These are phyloP conservation scores for Peromyscus melanophrys DNA, from an alignment of 2,797 vertebrate species.

Conservation along the genomic window DNA sequence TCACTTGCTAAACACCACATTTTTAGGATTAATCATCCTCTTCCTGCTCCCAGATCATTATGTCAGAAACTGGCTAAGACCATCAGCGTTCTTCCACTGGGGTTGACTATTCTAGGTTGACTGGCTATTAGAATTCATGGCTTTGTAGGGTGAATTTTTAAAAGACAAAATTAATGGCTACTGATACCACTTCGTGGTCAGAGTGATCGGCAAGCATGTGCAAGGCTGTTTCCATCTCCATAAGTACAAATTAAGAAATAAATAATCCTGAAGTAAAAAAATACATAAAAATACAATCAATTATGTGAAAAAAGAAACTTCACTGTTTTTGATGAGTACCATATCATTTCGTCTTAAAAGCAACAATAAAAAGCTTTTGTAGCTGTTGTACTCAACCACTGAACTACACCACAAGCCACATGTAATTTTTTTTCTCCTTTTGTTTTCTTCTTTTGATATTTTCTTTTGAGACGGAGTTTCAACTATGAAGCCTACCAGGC, in stretches of 20 bases:
- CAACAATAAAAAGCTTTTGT: neutral
- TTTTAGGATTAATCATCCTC: slow-evolving; percentile 31
- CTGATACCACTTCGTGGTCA: neutral
- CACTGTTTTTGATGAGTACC: neutral
- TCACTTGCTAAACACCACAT: slow-evolving; percentile 59
- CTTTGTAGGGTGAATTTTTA: neutral
- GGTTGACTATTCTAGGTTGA: neutral
- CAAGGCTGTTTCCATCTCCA: neutral
- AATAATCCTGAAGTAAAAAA: neutral
- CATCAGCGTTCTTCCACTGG: slow-evolving; percentile 9
- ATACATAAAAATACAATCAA: neutral
- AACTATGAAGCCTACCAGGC: neutral
- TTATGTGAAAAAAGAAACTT: slow-evolving; percentile 29
- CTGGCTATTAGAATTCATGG: slow-evolving; percentile 40
- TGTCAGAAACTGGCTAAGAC: slow-evolving; percentile 48
- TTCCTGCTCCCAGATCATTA: neutral
- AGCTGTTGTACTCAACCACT: neutral
- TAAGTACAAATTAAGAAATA: neutral
- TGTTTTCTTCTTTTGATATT: neutral
- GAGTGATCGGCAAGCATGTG: neutral
- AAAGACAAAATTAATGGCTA: neutral
- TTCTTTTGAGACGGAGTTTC: neutral
- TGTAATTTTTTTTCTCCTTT: neutral
- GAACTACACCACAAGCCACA: neutral
- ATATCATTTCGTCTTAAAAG: neutral